Evolutionary conservation across 2,888 invertebrate genomes (phyloP).

Genomic region (Drosophila heteroneura): DNA sequence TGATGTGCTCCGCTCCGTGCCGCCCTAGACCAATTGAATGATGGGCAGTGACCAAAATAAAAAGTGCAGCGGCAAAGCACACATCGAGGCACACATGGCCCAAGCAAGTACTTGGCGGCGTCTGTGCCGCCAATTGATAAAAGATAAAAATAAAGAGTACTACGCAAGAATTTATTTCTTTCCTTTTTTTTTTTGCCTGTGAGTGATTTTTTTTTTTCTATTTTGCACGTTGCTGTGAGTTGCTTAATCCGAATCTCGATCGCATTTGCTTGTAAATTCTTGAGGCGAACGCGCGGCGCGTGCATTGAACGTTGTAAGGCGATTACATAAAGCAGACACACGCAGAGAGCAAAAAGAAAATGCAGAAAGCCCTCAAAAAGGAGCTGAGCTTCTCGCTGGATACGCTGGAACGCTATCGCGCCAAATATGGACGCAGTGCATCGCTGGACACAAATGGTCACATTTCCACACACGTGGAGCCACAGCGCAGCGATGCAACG

Average conservation of each 20-base stretch:
- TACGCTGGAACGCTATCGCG: slow-evolving; percentile 71
- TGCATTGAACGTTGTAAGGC: slow-evolving; percentile 63
- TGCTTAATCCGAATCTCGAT: slow-evolving; percentile 51
- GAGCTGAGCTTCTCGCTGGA: slow-evolving; percentile 73
- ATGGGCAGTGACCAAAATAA: slow-evolving; percentile 71
- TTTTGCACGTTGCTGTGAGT: slow-evolving; percentile 25
- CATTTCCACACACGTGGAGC: slow-evolving; percentile 23
- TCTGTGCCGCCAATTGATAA: slow-evolving; percentile 73
- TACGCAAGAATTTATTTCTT: slow-evolving; percentile 52
- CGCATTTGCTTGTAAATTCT: slow-evolving; percentile 77
- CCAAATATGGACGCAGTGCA: slow-evolving; percentile 72
- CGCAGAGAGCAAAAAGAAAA: slow-evolving; percentile 24
- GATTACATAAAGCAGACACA: slow-evolving; percentile 74
- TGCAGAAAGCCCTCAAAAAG: slow-evolving; percentile 72
- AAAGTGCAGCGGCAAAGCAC: slow-evolving; percentile 39
- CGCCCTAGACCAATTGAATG: slow-evolving; percentile 40
- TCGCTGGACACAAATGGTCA: slow-evolving; percentile 67
- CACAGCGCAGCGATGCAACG: slow-evolving; percentile 7
- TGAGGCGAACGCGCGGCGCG: slow-evolving; percentile 62
- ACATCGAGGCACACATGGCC: slow-evolving; percentile 34
- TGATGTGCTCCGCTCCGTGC: slow-evolving; percentile 1
- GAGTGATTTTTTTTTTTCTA: neutral
- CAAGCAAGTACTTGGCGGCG: slow-evolving; percentile 30
- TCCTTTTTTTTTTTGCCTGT: slow-evolving; percentile 4
- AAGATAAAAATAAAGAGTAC: slow-evolving; percentile 79